phyloP scores from a whole-genome alignment of 1,140 invertebrate genomes.

The Meloidogyne hapla region DNA sequence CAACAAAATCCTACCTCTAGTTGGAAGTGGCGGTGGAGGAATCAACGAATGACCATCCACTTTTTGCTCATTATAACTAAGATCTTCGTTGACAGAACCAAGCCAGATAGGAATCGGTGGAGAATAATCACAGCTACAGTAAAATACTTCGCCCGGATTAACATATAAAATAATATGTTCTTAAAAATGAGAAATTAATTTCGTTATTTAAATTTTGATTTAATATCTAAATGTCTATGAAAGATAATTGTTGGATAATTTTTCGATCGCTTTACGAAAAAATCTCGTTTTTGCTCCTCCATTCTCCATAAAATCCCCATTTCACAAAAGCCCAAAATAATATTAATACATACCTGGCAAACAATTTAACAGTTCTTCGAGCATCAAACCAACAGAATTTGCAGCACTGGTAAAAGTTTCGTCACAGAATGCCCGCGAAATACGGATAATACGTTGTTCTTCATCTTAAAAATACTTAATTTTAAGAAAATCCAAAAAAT shows the following conservation, averaged over 20 bases:
- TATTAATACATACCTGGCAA: constrained; percentile 24
- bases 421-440: constrained; percentile 7
- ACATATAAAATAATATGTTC: constrained; percentile 24
- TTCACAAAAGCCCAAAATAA: not conserved
- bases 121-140: constrained; percentile 16
- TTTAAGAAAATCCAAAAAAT: too few relatives aligned
- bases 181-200: not conserved
- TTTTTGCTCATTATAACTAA: constrained; percentile 20
- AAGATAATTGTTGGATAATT: too few relatives aligned
- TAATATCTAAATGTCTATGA: too few relatives aligned
- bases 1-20: not conserved
- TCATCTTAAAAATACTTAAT: constrained; percentile 15
- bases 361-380: constrained; percentile 23
- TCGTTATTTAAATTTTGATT: too few relatives aligned
- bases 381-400: constrained; percentile 18
- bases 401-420: constrained; percentile 25
- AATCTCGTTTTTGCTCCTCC: too few relatives aligned
- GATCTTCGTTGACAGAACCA: constrained; percentile 20
- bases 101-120: constrained; percentile 30
- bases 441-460: constrained; percentile 20
- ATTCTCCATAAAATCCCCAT: not conserved
- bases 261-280: too few relatives aligned
- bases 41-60: not conserved
- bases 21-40: constrained; percentile 17
- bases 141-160: constrained; percentile 34